Evolutionary conservation across 2,113 vertebrate genomes (phyloP), one percentile per base, ranked within the genome.

Genomic region (Taxidea taxus): DNA sequence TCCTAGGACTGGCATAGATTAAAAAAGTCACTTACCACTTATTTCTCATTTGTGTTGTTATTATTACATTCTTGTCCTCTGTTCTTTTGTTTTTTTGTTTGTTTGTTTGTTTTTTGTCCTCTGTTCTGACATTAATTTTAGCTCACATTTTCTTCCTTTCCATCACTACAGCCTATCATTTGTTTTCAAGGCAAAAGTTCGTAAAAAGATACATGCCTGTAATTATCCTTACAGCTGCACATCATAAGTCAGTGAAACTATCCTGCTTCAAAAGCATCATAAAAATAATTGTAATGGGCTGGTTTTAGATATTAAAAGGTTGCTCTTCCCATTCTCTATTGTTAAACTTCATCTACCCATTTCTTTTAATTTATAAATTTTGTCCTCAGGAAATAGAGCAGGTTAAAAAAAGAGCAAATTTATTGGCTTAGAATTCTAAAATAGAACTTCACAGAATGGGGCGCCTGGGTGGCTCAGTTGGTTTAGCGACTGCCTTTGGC

Each of bases 41-140:
- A 27, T 49, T 91, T 75, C 54, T 95, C 49, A 84, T 77, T 95
- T 95, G 3, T 93, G 66, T 87, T 70, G n/a, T n/a, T 84, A 51
- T 47, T 77, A 84, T 34, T 29, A 87, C 18, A 49, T 77, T 93
- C 51, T 47, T 62, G 2, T 56, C 21, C 9, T 93, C 37, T 58
- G 14, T 92, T 90, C 74, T 80, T 51, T 15, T 51, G 14, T 51
- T 42, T 42, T 4, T 42, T 51, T 51, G 49, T 51, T 15, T 51
- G 14, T 51, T 42, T 42, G 42, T 42, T 51, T 51, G 49, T 15
- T 77, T 93, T 44, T 47, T 62, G 2, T 56, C 16, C 9, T 93
- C 37, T 58, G 14, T 92, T 90, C 74, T 80, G 54, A 85, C n/a
- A 60, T 68, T 42, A 80, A 66, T 58, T 66, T 20, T 62, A 83